These are phyloP conservation scores for Xerus rutilus DNA, from an alignment of 2,797 vertebrate species.

Conservation along the genomic window DNA sequence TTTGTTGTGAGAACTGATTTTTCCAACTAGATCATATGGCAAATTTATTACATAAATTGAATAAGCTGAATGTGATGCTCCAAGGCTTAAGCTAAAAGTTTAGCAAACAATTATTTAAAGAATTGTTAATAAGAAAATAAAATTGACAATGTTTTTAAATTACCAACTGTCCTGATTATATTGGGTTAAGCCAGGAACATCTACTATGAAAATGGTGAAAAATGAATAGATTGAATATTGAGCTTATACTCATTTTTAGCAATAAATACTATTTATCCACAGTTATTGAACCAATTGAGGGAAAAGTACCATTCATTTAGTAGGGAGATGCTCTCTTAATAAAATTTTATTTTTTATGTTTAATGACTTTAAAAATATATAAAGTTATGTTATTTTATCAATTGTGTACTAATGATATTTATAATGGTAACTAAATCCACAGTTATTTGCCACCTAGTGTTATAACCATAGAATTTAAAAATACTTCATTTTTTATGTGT, in stretches of 20 bases:
- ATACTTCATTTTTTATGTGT: neutral
- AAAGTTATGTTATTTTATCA: neutral
- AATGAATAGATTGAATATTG: neutral
- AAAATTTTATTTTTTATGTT: neutral
- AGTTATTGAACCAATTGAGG: neutral
- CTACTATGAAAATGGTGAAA: neutral
- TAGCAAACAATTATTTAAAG: neutral
- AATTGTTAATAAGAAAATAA: neutral
- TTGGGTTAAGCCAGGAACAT: neutral
- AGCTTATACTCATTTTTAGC: neutral
- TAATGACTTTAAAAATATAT: neutral
- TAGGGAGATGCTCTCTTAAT: too few species aligned
- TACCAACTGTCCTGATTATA: neutral
- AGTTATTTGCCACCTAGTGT: neutral
- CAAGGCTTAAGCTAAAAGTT: neutral
- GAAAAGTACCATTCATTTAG: too few species aligned
- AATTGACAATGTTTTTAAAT: neutral
- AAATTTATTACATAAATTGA: neutral
- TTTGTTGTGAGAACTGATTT: neutral
- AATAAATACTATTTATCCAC: neutral
- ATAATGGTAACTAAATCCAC: neutral
- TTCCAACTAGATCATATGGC: neutral
- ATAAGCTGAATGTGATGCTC: neutral
- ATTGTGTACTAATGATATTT: neutral
- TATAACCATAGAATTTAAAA: neutral